These are phyloP conservation scores for Crocuta crocuta DNA, from an alignment of 2,113 vertebrate species.

Conservation along the genomic window DNA sequence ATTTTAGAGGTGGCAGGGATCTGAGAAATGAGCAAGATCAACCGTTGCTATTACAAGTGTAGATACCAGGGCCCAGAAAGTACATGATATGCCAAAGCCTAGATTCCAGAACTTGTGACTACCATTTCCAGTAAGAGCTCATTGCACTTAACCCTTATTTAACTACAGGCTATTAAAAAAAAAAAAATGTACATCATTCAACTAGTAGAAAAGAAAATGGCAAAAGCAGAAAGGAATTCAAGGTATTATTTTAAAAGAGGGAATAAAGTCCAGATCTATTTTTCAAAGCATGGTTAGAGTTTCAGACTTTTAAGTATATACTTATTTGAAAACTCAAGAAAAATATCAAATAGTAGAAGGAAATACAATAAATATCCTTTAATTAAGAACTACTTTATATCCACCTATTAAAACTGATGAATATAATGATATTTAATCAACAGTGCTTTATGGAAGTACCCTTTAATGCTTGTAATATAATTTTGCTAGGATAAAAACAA, in stretches of 20 bases:
- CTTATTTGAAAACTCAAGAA: slow-evolving; percentile 64
- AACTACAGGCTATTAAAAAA: slow-evolving; percentile 27
- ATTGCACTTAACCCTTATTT: slow-evolving; percentile 36
- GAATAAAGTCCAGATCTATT: slow-evolving; percentile 57
- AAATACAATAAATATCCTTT: slow-evolving; percentile 49
- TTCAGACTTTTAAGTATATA: slow-evolving; percentile 64
- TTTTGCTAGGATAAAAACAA: slow-evolving; percentile 74
- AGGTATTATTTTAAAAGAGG: slow-evolving; percentile 73
- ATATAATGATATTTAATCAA: slow-evolving; percentile 50
- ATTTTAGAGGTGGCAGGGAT: slow-evolving; percentile 36
- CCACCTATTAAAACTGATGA: slow-evolving; percentile 57
- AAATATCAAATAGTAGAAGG: slow-evolving; percentile 31
- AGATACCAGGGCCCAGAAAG: background rate
- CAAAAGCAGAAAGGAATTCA: slow-evolving; percentile 71
- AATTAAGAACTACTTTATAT: slow-evolving; percentile 64
- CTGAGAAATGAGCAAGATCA: background rate
- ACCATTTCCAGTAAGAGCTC: slow-evolving; percentile 47
- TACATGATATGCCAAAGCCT: slow-evolving; percentile 4
- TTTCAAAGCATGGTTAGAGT: slow-evolving; percentile 61
- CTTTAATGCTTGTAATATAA: slow-evolving; percentile 30
- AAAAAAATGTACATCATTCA: slow-evolving; percentile 86
- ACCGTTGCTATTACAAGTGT: background rate
- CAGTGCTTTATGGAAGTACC: slow-evolving; percentile 53
- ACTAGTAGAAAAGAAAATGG: slow-evolving; percentile 80
- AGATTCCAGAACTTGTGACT: slow-evolving; percentile 31